phyloP scores from a whole-genome alignment of 2,113 vertebrate species.

The Phasianus colchicus region DNA sequence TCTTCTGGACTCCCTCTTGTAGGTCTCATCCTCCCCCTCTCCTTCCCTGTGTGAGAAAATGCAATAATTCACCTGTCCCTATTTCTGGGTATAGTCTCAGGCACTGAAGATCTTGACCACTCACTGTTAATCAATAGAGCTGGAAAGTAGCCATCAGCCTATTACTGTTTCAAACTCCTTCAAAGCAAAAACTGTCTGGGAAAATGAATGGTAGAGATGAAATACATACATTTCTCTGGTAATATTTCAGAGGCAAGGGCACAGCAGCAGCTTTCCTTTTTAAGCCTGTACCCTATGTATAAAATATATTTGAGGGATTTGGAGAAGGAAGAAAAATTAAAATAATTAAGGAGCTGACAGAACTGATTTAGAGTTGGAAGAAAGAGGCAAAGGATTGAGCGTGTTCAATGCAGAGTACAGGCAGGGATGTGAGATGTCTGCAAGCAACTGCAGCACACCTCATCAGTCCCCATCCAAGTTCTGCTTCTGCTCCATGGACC shows the following conservation, averaged over 20 bases:
- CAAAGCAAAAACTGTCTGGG: slow-evolving; percentile 26
- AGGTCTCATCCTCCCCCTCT: neutral
- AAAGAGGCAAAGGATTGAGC: neutral
- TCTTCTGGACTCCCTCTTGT: neutral
- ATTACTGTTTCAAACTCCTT: slow-evolving; percentile 58
- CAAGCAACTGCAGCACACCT: neutral
- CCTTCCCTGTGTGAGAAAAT: neutral
- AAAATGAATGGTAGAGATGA: slow-evolving; percentile 65
- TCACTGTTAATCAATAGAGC: slow-evolving; percentile 54
- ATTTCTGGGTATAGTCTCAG: slow-evolving; percentile 20
- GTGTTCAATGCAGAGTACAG: neutral
- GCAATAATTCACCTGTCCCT: neutral
- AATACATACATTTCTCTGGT: slow-evolving; percentile 47
- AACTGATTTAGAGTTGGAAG: slow-evolving; percentile 32
- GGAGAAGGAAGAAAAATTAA: slow-evolving; percentile 56
- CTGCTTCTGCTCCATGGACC: neutral
- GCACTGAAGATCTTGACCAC: slow-evolving; percentile 33
- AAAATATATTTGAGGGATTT: slow-evolving; percentile 60
- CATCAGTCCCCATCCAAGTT: neutral
- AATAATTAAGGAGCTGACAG: slow-evolving; percentile 61
- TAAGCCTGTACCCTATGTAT: slow-evolving; percentile 37
- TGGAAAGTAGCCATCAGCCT: slow-evolving; percentile 57
- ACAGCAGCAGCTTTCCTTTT: slow-evolving; percentile 42
- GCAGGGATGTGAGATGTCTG: neutral
- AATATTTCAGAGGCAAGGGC: slow-evolving; percentile 65